Base-by-base conservation (phyloP, 2,888 invertebrate genomes). In the Tenthredo mesomela region DNA sequence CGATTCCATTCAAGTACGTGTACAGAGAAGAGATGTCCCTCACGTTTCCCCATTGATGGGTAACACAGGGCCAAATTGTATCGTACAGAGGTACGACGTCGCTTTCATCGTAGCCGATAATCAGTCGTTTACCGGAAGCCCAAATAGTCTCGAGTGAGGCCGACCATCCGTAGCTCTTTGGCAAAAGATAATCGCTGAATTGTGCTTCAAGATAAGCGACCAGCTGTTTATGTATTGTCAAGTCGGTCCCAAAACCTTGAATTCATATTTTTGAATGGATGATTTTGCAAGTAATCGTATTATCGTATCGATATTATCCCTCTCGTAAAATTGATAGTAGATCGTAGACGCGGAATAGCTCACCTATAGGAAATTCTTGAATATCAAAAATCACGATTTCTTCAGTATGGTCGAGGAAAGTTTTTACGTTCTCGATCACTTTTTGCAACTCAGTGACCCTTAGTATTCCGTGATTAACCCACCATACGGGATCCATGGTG, bases 1-100 rank as follows among this genome's bases (percentile, higher is more conserved):
- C 91, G 25, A 90, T 88, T 61, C 86, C 86, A 15, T 90, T 87
- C 47, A 96, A 92, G 90, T 95, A 95, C 0, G 88, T 90, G 88
- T 95, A 95, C 73, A 96, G 92, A 54, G 93, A 94, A 0, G 92
- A 87, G 86, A 95, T 92, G 25, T 93, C 94, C 86, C 95, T 95
- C 7, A 95, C 95, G 90, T 96, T 94, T 1, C 95, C 96, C 96
- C 96, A 97, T 87, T 95, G 94, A 87, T 96, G 96, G 61, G 93
- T 94, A 1, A 96, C 94, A 9, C 95, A 94, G 67, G 94, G 93
- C 94, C 96, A 96, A 1, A 96, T 87, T 43, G 89, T 90, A 4
- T 88, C 84, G 78, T 88, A 86, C 4, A 80, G 84, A 0, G 43
- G 88, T 29, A 94, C 93, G 0, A 94, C 89, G 21, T 88, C 87